Evolutionary conservation across 2,797 vertebrate genomes (phyloP), one percentile per base, ranked within the genome.

Genomic region (Aerospiza tachiro): DNA sequence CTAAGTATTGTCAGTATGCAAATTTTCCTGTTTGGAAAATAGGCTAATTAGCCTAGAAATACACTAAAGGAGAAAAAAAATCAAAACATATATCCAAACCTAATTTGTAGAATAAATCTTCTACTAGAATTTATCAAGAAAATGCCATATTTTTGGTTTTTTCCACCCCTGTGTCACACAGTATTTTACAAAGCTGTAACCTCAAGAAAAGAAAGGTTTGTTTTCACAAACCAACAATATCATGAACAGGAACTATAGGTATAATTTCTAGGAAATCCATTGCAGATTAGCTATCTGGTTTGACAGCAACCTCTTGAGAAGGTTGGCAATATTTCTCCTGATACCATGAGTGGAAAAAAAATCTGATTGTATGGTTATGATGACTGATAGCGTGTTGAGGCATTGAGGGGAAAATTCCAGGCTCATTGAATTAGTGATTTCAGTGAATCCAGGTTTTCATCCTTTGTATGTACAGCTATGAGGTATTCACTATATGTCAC

Each of bases 131-230:
- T 82, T 71, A 67, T 44, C 6, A 6, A 59, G 15, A 79, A 17
- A 74, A 65, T 23, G 2, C 2, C 1, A 2, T 49, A 9, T 22
- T 50, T 79, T 49, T 29, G 1, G 0, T 7, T 68, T 70, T 23
- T 11, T 40, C 23, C 59, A 23, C 7, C 16, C 5, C 6, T 11
- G 13, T 40, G 25, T 29, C 20, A 44, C 28, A 53, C 18, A 49
- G 13, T 52, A 63, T 83, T 89, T 81, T 55, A 25, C 5, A 74
- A 61, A 84, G 4, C 5, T 55, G 4, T 14, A 81, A 33, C 5
- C 4, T 33, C 52, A 73, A 50, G 8, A 73, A 82, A 66, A 79
- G 2, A 33, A 45, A 25, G 1, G 31, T 67, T 80, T 58, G 0
- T 42, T 62, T 75, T 44, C 35, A 35, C 14, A 85, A 79, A 65